These are phyloP conservation scores for Diplodus puntazzo DNA, from an alignment of 2,797 vertebrate species.

Conservation along the genomic window DNA sequence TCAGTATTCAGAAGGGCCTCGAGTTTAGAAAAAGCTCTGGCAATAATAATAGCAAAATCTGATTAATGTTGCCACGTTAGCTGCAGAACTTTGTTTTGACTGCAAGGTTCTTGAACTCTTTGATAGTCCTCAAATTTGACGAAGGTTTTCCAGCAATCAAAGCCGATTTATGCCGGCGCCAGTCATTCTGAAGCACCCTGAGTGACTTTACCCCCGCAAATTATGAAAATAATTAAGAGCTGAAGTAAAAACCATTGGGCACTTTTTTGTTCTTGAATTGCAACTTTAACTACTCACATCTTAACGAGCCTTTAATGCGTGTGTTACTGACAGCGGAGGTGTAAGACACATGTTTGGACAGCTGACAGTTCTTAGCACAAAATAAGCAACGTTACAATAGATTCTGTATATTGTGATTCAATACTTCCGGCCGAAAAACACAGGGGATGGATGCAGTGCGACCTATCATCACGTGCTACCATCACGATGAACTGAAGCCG, in stretches of 20 bases:
- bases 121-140: background rate
- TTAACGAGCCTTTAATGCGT: background rate
- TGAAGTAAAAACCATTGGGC: conserved; percentile 18
- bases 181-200: conserved; percentile 47
- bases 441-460: too few relatives aligned
- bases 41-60: background rate
- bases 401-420: conserved; percentile 26
- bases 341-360: background rate
- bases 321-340: background rate
- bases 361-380: background rate
- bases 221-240: conserved; percentile 59
- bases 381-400: background rate
- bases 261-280: conserved; percentile 15
- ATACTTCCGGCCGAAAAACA: too few relatives aligned
- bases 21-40: background rate
- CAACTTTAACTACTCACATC: conserved; percentile 23
- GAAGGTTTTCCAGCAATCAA: conserved; percentile 15
- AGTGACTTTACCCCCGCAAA: conserved; percentile 35
- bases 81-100: background rate
- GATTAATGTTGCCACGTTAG: background rate
- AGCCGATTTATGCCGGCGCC: conserved; percentile 5
- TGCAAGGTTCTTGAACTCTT: conserved; percentile 8
- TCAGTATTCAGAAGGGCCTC: background rate
- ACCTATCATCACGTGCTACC: too few relatives aligned
- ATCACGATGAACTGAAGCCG: too few relatives aligned